phyloP scores from a whole-genome alignment of 2,888 invertebrate genomes.

The Tanytarsus gracilentus region DNA sequence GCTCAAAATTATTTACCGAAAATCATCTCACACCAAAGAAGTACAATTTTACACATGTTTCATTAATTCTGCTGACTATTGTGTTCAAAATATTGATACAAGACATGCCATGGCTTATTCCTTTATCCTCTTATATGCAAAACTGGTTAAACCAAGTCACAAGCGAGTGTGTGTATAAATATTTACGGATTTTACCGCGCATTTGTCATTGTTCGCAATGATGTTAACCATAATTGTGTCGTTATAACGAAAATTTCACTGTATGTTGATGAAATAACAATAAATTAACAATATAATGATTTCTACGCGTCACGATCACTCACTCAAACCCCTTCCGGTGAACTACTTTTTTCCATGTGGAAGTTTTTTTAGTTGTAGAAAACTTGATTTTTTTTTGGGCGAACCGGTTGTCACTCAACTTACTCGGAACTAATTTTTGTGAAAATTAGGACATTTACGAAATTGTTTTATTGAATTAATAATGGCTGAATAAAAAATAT shows the following conservation, averaged over 20 bases:
- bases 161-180: constrained; percentile 11
- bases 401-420: constrained; percentile 7
- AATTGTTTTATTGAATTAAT: no score
- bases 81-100: no score
- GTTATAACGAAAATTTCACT: neutral
- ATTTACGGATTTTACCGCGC: constrained; percentile 25
- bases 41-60: no score
- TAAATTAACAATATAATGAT: constrained; percentile 23
- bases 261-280: constrained; percentile 25
- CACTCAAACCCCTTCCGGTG: constrained; percentile 2
- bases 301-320: neutral
- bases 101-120: no score
- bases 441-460: no score
- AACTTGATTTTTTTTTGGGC: neutral
- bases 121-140: no score
- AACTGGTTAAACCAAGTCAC: constrained; percentile 1
- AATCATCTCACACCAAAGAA: no score
- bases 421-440: no score
- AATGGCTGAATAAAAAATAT: no score
- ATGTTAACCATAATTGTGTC: constrained; percentile 17
- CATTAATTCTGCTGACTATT: no score
- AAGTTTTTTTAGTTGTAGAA: neutral
- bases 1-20: no score
- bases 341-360: neutral
- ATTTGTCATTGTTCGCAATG: constrained; percentile 8